phyloP scores from a whole-genome alignment of 2,113 vertebrate species.

The Clarias gariepinus region DNA sequence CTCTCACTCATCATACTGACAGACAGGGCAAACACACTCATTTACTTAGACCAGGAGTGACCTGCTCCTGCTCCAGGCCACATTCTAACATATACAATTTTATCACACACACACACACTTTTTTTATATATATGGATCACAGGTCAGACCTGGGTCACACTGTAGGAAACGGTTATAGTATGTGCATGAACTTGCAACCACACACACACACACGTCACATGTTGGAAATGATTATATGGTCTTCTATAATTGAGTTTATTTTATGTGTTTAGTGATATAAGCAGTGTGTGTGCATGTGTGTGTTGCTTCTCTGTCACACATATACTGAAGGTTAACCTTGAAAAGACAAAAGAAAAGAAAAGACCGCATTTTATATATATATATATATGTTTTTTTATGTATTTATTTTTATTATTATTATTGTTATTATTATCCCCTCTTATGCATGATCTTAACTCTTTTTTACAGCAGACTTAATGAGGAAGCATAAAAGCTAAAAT shows the following conservation, averaged over 20 bases:
- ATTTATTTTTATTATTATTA: no score
- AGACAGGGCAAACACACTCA: constrained; percentile 76
- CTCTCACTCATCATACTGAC: constrained; percentile 90
- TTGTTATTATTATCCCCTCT: no score
- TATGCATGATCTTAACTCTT: no score
- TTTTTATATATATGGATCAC: background rate
- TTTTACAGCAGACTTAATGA: no score
- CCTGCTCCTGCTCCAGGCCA: constrained; percentile 9
- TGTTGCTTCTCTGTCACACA: no score
- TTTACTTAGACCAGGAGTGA: constrained; percentile 30
- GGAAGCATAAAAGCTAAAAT: no score
- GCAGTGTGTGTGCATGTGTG: no score
- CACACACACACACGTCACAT: background rate
- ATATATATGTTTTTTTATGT: no score
- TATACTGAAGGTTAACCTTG: no score
- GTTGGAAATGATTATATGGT: background rate
- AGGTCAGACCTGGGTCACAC: background rate
- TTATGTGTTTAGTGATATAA: no score
- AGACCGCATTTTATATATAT: no score
- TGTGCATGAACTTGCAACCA: background rate
- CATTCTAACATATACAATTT: constrained; percentile 62
- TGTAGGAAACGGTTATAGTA: background rate
- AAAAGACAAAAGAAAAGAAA: no score
- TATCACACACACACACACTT: constrained; percentile 61
- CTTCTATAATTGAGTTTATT: background rate